Evolutionary conservation across 1,140 invertebrate genomes (phyloP), one percentile per base, ranked within the genome.

Genomic region (Bombus terrestris): DNA sequence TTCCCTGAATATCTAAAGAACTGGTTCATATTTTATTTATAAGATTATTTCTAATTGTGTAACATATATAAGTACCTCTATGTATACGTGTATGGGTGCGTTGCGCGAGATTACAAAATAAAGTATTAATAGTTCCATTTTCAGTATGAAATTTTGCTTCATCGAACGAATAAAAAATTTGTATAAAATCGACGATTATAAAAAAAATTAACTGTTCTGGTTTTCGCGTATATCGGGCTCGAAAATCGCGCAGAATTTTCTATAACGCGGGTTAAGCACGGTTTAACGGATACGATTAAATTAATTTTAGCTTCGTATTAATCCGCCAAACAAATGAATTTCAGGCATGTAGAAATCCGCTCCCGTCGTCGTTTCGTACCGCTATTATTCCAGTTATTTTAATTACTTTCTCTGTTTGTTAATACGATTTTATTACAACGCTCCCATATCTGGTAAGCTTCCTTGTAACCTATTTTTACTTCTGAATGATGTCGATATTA

Each of bases 401-500:
- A 75, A 75, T 75, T 75, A 53, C 73, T 75, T 75, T 75, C 73
- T 22, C 32, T 35, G 43, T 43, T 47, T 35, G 41, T 41, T 75
- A 75, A 53, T 75, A 75, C 43, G 9, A 75, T 75, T 75, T 75
- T 53, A 53, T 75, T 25, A 32, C 32, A 75, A 75, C 0, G 73
- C 9, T 10, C 0, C 18, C 22, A 10, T 53, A 32, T 28, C 32
- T 35, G 32, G 2, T 74, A 74, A 53, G n/a, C n/a, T 53, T 35
- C 4, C 39, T 41, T 28, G 10, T 41, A 15, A 39, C 10, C 37
- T 39, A 25, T 2, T 71, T 41, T 41, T 28, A 32, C 15, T 5
- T 15, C 5, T 15, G 0, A 8, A 5, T 15, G 9, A 41, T n/a
- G 5, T 35, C 37, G 5, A 32, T 35, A 35, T 12, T 41, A n/a